Conservation (phyloP, 64 coral and sea anemone species). For the Pachyseris speciosa region DNA sequence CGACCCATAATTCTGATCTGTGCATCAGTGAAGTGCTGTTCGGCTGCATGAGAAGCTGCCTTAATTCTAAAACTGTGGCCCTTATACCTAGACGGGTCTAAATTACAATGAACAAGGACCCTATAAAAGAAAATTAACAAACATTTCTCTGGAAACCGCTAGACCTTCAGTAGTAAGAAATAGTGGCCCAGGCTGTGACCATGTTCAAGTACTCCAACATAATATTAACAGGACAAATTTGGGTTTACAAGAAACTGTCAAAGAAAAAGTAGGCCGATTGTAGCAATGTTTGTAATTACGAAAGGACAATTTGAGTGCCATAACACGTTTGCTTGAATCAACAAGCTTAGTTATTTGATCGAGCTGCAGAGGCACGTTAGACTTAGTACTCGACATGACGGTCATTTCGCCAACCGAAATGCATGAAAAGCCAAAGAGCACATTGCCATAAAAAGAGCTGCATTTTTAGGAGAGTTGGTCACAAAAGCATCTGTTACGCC, state of each 20-base stretch:
- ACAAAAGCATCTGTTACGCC: no score
- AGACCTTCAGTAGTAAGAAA: no score
- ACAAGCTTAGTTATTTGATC: slow-evolving; percentile 1
- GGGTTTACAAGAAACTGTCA: slow-evolving; percentile 1
- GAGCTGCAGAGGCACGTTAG: slow-evolving; percentile 11
- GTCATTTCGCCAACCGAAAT: slow-evolving; percentile 49
- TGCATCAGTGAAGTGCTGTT: no score
- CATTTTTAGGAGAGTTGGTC: not conserved
- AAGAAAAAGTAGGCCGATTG: slow-evolving; percentile 41
- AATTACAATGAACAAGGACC: no score
- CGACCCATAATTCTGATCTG: no score
- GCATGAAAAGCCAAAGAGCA: slow-evolving; percentile 54
- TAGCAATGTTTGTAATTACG: slow-evolving; percentile 36
- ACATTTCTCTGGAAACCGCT: no score
- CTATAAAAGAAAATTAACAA: no score
- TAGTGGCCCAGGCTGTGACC: no score
- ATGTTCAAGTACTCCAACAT: not conserved
- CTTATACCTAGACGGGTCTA: no score
- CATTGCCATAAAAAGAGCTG: slow-evolving; percentile 29
- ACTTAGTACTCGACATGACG: not conserved
- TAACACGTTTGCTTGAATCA: not conserved
- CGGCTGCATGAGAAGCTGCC: no score
- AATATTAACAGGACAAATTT: slow-evolving; percentile 35
- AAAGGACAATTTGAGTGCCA: slow-evolving; percentile 12
- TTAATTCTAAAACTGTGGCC: no score